These are phyloP conservation scores for Anguilla pacifica DNA, from an alignment of 2,797 vertebrate genomes.

Conservation along the genomic window DNA sequence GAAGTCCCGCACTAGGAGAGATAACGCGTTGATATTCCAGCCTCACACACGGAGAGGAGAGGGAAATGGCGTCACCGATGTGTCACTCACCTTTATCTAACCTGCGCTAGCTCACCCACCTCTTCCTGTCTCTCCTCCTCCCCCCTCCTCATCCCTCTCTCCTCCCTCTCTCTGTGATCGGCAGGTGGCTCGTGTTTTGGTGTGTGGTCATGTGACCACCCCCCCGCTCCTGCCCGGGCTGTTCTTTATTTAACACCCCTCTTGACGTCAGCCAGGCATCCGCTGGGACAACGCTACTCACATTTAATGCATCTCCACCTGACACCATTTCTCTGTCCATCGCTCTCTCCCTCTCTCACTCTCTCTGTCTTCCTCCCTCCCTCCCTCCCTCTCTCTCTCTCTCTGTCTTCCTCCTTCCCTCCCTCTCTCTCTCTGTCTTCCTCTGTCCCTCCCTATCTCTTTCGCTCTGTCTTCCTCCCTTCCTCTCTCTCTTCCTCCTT, in stretches of 20 bases:
- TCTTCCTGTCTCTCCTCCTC: not conserved
- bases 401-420: not conserved
- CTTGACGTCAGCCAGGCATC: not conserved
- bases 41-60: no score
- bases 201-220: not conserved
- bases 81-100: not conserved
- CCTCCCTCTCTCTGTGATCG: not conserved
- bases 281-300: not conserved
- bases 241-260: conserved; percentile 1
- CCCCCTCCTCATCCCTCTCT: not conserved
- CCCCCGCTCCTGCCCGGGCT: not conserved
- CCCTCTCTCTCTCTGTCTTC: not conserved
- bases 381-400: no score
- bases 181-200: not conserved
- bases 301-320: not conserved
- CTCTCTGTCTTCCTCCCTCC: not conserved
- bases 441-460: not conserved
- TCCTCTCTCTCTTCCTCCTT: not conserved
- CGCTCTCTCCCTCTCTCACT: not conserved
- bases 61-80: no score
- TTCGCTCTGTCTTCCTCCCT: not conserved
- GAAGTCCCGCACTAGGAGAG: no score
- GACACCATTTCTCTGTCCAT: not conserved
- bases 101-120: not conserved
- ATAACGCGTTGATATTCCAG: no score